Base-by-base conservation (phyloP, 2,888 invertebrate species). In the Saturnia japonica region DNA sequence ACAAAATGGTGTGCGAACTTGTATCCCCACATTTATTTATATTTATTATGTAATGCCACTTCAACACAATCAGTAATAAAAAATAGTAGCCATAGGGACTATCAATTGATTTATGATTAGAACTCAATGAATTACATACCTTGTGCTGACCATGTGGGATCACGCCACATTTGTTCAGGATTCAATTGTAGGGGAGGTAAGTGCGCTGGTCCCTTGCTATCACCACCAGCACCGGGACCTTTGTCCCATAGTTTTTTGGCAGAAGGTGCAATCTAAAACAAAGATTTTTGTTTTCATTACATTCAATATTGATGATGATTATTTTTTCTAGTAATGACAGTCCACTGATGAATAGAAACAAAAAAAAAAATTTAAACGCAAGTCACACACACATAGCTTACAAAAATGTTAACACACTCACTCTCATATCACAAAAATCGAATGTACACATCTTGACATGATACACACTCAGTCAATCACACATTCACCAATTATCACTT, bases 191-290 rank as follows among this genome's bases (percentile, higher is more conserved):
- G 87, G 88, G 97, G 95, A 95, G 97, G 94, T 94, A 96, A 90
- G 94, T 96, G 95, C 90, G 95, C 91, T 78, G 95, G 96, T 77
- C 97, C 96, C 90, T 98, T 97, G 87, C 96, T 96, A 88, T 96
- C 96, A 75, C 95, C 95, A 84, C 96, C 96, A 76, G 95, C 95
- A 76, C 95, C 95, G 74, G 95, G 95, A 76, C 96, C 96, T 88
- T 96, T 97, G 94, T 96, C 97, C 98, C 98, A 98, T 90, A 98
- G 94, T 94, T 98, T 98, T 94, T 98, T 98, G 90, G 98, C 97
- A 91, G 98, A 97, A 89, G 98, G 97, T 94, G 98, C 97, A 94
- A 98, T 98, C 98, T 98, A 95, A 73, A 79, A 76, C 70, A 74
- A 74, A 71, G 70, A 67, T 68, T 66, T 70, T 66, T 70, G 19